Base-by-base conservation (phyloP, 2,888 invertebrate species). In the Mactromeris polynyma region DNA sequence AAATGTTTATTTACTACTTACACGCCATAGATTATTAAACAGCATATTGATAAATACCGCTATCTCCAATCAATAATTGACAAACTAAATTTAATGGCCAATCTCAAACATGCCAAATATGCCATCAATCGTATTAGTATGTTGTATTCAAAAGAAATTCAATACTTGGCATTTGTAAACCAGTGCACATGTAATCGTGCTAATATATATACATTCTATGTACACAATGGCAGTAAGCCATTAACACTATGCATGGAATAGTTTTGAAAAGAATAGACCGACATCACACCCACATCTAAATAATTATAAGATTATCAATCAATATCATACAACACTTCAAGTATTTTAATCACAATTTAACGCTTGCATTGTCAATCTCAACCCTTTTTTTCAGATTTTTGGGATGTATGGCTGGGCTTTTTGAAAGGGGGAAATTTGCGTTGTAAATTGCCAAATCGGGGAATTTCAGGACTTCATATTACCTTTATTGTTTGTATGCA, bases 161-260 rank as follows among this genome's bases (percentile, higher is more conserved):
- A 81, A 81, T 81, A 81, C 36, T 36, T 58, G 38, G 58, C 36
- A 58, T 33, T 54, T 81, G 81, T 81, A 26, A 81, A 81, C 33
- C 31, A 58, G 58, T 81, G 81, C 81, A 64, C 58, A n/a, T 64
- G 26, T 26, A 64, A 64, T 64, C 3, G n/a, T 26, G 26, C 58
- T 64, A 64, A 64, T 64, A 64, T n/a, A 64, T 64, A 17, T 64
- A 64, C n/a, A 64, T 64, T n/a, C 58, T 64, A 64, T 64, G n/a
- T 26, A 64, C 26, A 64, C 21, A 64, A 64, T 64, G 58, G 58
- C 26, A 26, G 2, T 64, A 9, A 64, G 58, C 58, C 26, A 64
- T 64, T n/a, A n/a, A 64, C 26, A 64, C 26, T 26, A 26, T 26
- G 58, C 58, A 64, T 64, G 26, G 26, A 64, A 64, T 64, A n/a